Conservation (phyloP, 1,140 invertebrate species). For the Wasmannia auropunctata region DNA sequence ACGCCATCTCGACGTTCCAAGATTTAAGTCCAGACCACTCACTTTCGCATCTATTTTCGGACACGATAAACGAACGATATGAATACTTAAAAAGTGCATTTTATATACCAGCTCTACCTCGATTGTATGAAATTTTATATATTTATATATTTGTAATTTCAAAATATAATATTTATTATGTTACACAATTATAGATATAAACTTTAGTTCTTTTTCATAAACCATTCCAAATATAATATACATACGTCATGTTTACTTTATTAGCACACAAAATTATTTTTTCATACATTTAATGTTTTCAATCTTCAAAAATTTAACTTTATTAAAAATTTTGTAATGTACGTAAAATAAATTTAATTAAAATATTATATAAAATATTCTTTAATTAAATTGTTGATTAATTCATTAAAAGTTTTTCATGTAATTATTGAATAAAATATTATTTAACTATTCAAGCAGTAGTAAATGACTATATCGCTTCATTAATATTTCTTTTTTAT, state of each 20-base stretch:
- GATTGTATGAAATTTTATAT: constrained; percentile 7
- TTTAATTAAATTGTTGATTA: neutral
- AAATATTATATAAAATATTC: neutral
- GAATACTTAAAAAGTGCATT: neutral
- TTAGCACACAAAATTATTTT: constrained; percentile 1
- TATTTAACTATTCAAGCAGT: neutral
- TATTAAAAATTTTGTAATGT: neutral
- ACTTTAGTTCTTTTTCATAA: neutral
- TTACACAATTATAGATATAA: neutral
- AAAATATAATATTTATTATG: constrained; percentile 13
- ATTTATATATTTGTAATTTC: neutral
- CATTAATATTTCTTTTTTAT: neutral
- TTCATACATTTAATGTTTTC: neutral
- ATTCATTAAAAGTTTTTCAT: neutral
- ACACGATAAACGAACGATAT: neutral
- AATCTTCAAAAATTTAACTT: constrained; percentile 6
- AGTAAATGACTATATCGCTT: neutral
- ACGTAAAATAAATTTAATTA: neutral
- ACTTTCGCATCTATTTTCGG: neutral
- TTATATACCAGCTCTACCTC: neutral
- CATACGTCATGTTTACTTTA: neutral
- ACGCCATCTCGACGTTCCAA: constrained; percentile 17
- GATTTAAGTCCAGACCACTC: neutral
- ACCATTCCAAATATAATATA: neutral
- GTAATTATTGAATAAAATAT: neutral